Evolutionary conservation across 1,140 invertebrate genomes (phyloP), one percentile per base, ranked within the genome.

Genomic region (Epicauta chinensis): DNA sequence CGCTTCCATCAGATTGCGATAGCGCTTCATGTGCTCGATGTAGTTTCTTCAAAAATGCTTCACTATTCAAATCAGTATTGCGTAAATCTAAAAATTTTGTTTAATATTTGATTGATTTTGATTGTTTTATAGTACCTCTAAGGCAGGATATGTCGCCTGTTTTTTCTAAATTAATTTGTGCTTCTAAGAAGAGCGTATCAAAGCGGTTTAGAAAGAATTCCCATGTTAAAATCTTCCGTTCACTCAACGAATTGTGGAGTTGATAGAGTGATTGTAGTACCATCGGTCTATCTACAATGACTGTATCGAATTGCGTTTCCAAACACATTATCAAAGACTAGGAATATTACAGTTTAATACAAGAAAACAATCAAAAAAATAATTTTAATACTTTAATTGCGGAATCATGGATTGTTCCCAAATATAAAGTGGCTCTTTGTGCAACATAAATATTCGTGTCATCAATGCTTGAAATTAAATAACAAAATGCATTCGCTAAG

Each of bases 191-290:
- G 2, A 99, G 73, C 0, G 91, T 87, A 67, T 99, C 97, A 71
- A 99, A 98, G 39, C 96, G 81, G 71, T 94, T 94, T 3, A 98
- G 77, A 69, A 99, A 99, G 75, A 99, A 99, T 51, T 98, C 93
- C 96, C 97, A 99, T 1, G 85, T 84, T 5, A 99, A 77, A 53
- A 98, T 91, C 56, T 84, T 83, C 32, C 93, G 77, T 66, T 97
- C 91, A 53, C 87, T 89, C 2, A 99, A 77, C 4, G 91, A 87
- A 67, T 95, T 97, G 64, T 95, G 89, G 2, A 99, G 77, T 67
- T 98, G 91, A 72, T 95, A 93, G 12, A 99, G 78, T 0, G 91
- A 88, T 71, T 97, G 93, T n/a, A 99, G 79, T 23, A 99, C 93
- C 81, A 99, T 90, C 1, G 95, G 93, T 29, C 97, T 80, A 71